Evolutionary conservation across 2,888 invertebrate species (phyloP), one percentile per base, ranked within the genome.

Genomic region (Colletes collaris): DNA sequence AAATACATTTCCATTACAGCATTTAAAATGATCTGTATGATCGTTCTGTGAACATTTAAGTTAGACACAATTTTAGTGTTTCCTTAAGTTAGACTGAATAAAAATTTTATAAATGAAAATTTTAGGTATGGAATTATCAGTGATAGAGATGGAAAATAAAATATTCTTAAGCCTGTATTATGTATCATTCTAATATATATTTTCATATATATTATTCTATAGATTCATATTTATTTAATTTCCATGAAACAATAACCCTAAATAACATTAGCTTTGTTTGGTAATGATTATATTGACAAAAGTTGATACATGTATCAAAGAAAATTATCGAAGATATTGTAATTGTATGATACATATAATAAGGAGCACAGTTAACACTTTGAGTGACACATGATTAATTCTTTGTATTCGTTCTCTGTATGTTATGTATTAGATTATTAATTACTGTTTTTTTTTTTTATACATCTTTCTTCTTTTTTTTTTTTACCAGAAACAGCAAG

Each of bases 121-220:
- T 37, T 83, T 85, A 80, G 73, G 19, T 65, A 67, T 73, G 59
- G 55, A 13, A 62, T 40, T n/a, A 72, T 65, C 74, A 67, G 68
- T 76, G 76, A 69, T 67, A 67, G 74, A 75, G 71, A 79, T 76
- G 68, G 78, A 77, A 83, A 81, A 84, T 83, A 79, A 89, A 90
- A 88, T 86, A 90, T 90, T 87, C 87, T 89, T 90, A 90, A 89
- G 86, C 89, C 86, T 89, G 88, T 86, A 89, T 87, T 87, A 89
- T 86, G 87, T 86, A 86, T 88, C 50, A 89, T 90, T 89, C 86
- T 90, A 88, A 89, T 90, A 91, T 90, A 89, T 91, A 86, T 83
- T 86, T 81, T 46, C 37, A 53, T 52, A 85, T 71, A 73, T 65
- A 65, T 66, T 72, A 76, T 78, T 81, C 63, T 76, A 73, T 62